A percentile compares a stretch with the other conserved stretches of the same genome.
Evolutionary conservation across 1,140 invertebrate species (phyloP).

Genomic region (Euura lappo): DNA sequence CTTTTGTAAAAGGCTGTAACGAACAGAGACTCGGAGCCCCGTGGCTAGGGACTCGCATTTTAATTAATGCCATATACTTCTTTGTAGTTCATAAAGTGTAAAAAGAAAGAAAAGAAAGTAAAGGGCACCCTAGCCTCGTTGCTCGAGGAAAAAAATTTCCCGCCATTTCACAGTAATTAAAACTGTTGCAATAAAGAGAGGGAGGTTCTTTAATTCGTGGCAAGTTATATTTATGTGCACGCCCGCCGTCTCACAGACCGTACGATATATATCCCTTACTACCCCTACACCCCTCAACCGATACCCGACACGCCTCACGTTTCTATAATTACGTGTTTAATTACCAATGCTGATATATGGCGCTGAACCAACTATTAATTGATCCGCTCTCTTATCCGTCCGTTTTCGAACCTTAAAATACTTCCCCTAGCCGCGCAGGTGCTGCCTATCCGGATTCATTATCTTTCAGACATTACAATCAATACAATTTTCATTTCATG

Average conservation of each 20-base stretch:
- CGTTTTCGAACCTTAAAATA: not conserved
- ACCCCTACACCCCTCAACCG: conserved; percentile 31
- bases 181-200: conserved; percentile 40
- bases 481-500: too few species aligned
- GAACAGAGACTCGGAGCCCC: not conserved
- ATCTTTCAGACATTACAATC: too few species aligned
- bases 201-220: conserved; percentile 41
- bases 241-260: not conserved
- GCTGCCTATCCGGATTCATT: too few species aligned
- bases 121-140: not conserved
- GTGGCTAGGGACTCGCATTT: not conserved
- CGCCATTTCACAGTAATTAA: conserved; percentile 48
- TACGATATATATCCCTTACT: conserved; percentile 24
- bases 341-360: conserved; percentile 38
- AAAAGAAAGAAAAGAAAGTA: not conserved
- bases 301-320: conserved; percentile 28
- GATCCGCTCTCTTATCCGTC: conserved; percentile 6
- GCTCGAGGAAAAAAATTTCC: conserved; percentile 42
- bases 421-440: too few species aligned
- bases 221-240: conserved; percentile 37
- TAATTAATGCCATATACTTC: conserved; percentile 4
- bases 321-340: conserved; percentile 41
- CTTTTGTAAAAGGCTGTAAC: not conserved
- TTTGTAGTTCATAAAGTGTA: conserved; percentile 3
- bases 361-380: conserved; percentile 41